phyloP scores from a whole-genome alignment of 2,113 vertebrate species.

The Heptranchias perlo region DNA sequence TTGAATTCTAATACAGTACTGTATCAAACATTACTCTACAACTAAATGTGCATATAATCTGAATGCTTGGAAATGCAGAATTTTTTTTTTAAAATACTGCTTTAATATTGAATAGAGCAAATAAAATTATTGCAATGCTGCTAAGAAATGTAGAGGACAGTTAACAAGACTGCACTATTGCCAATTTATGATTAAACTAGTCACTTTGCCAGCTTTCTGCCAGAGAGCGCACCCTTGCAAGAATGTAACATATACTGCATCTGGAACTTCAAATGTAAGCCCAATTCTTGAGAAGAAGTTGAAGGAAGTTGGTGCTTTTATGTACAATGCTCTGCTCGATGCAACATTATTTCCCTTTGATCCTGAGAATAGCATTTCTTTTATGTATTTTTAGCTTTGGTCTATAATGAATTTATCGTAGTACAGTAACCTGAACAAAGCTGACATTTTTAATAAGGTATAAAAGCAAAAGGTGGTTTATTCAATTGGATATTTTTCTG shows the following conservation, averaged over 20 bases:
- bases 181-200: background rate
- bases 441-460: no score
- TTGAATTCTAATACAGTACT: background rate
- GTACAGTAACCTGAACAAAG: background rate
- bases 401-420: no score
- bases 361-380: background rate
- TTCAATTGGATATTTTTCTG: background rate
- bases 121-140: background rate
- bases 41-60: conserved; percentile 4
- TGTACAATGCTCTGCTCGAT: background rate
- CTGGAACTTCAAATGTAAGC: background rate
- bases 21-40: background rate
- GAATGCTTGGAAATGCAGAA: background rate
- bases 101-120: background rate
- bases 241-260: background rate
- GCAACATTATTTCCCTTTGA: background rate
- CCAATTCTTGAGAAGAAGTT: background rate
- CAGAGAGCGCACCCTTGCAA: background rate
- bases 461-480: background rate
- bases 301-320: background rate
- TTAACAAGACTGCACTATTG: background rate
- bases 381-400: background rate
- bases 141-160: background rate
- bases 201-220: background rate
- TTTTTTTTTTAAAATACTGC: no score